Conservation (phyloP, 2,888 invertebrate genomes). For the Leptopilina myrica region DNA sequence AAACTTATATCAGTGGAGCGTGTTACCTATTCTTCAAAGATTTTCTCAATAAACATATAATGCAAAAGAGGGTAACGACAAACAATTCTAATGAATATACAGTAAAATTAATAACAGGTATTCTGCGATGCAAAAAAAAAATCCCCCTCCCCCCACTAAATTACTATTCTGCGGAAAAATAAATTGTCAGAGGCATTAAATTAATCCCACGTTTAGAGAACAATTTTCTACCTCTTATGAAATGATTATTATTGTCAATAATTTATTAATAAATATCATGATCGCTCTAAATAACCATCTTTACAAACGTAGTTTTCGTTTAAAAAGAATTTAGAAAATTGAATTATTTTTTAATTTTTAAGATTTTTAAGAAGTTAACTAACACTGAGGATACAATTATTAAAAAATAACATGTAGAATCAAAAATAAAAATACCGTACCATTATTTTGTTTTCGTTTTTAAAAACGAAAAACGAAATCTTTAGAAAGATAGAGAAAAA, state of each 20-base stretch:
- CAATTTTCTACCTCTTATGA: conserved; percentile 1
- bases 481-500: no score
- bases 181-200: neutral
- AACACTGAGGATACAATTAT: no score
- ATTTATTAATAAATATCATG: no score
- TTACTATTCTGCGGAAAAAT: conserved; percentile 4
- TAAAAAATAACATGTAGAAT: no score
- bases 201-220: neutral
- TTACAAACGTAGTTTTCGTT: no score
- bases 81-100: neutral
- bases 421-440: no score
- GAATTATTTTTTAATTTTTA: no score
- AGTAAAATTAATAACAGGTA: conserved; percentile 6
- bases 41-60: neutral
- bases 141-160: neutral
- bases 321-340: no score
- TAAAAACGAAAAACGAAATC: no score
- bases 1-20: neutral
- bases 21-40: neutral
- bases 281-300: no score
- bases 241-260: neutral
- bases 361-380: no score
- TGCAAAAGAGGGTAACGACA: conserved; percentile 28
- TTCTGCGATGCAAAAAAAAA: neutral
- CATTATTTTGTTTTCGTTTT: no score